A percentile compares a stretch with the other conserved stretches of the same genome.
Conservation (phyloP, 2,113 vertebrate genomes). For the Theristicus caerulescens region DNA sequence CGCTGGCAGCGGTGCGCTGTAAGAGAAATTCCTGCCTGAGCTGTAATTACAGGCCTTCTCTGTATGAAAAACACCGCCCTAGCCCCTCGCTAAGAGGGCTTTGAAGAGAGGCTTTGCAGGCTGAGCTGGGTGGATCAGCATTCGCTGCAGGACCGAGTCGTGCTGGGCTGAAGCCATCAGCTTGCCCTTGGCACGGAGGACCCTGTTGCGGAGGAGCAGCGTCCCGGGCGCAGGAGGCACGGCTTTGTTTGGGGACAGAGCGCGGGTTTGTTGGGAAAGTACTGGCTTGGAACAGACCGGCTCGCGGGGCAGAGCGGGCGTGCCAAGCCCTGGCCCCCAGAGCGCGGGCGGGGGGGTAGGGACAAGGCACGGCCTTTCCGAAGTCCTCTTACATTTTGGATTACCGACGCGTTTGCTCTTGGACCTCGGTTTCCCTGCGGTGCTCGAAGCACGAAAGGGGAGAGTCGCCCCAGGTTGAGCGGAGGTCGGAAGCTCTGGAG, state of each 20-base stretch:
- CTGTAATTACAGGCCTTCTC: not conserved
- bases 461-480: fast-evolving
- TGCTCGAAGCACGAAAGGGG: not conserved
- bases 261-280: conserved; percentile 42
- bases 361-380: not conserved
- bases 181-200: not conserved
- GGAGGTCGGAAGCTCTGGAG: not conserved
- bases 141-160: not conserved
- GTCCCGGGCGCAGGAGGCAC: not conserved
- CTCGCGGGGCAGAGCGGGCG: not conserved
- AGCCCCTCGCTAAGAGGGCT: not conserved
- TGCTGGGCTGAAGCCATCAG: not conserved
- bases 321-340: not conserved
- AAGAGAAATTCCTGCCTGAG: not conserved
- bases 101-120: not conserved
- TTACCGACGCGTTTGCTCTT: fast-evolving
- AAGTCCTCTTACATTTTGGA: not conserved
- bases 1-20: not conserved
- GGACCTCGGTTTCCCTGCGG: not conserved
- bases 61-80: not conserved
- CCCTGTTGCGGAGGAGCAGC: not conserved
- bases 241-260: conserved; percentile 44
- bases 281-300: not conserved
- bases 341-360: not conserved
- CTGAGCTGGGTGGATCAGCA: not conserved